Evolutionary conservation across 1,140 invertebrate genomes (phyloP).

Genomic region (Cyclina sinensis): DNA sequence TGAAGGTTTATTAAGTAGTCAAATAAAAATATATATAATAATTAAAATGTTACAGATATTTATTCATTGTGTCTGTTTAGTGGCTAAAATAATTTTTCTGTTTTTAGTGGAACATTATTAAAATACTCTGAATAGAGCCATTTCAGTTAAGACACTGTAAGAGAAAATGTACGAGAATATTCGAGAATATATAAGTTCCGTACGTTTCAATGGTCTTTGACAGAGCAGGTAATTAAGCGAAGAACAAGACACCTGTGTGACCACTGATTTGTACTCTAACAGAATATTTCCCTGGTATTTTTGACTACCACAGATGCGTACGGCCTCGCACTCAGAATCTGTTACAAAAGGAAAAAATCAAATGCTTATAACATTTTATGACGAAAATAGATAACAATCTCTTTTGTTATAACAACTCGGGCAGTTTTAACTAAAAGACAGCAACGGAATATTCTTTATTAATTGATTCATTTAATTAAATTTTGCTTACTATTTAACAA

Average conservation of each 20-base stretch:
- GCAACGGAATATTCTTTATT: not conserved
- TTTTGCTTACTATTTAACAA: too few relatives aligned
- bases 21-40: too few relatives aligned
- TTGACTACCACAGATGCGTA: not conserved
- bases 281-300: not conserved
- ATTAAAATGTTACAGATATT: too few relatives aligned
- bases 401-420: too few relatives aligned
- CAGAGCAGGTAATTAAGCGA: not conserved
- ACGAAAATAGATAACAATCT: not conserved
- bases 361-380: not conserved
- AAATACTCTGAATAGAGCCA: too few relatives aligned
- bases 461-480: too few relatives aligned
- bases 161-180: too few relatives aligned
- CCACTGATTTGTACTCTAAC: not conserved
- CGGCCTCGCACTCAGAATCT: not conserved
- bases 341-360: not conserved
- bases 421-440: not conserved
- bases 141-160: too few relatives aligned
- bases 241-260: not conserved
- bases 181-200: not conserved
- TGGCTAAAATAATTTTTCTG: too few relatives aligned
- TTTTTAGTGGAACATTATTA: too few relatives aligned
- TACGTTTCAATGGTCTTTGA: not conserved
- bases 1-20: too few relatives aligned
- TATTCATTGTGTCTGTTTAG: too few relatives aligned